Evolutionary conservation across 1,140 invertebrate genomes (phyloP), one percentile per base, ranked within the genome.

Genomic region (Zaprionus davidi): DNA sequence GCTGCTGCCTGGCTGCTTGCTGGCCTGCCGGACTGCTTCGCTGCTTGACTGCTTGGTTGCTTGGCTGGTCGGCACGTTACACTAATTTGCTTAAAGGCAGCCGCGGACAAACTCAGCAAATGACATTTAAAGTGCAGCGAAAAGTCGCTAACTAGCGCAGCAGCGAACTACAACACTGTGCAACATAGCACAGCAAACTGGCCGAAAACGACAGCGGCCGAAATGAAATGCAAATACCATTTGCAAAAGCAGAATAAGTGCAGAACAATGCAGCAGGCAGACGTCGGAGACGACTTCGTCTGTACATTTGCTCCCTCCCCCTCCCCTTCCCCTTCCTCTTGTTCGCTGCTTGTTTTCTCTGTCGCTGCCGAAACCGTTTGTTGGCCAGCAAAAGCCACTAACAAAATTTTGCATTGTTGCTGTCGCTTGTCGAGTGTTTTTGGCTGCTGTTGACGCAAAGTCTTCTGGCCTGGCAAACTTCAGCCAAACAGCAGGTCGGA

Each of bases 81-180:
- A 83, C 84, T 88, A 90, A 88, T 88, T 88, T 88, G 87, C 71
- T 88, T 88, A 88, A 88, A 88, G 81, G 75, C 84, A 73, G 78
- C 75, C 71, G 71, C 78, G 63, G 36, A 76, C 78, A 88, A 88
- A 88, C 81, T 78, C 78, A 79, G 70, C 84, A 90, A 88, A 88
- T 88, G 85, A 81, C 84, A 88, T 88, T 88, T 88, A 88, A 88
- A 88, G 84, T 90, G 84, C 81, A 88, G 85, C 78, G 84, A 88
- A 88, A 88, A 88, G 84, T 88, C 84, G 84, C 78, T 90, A 90
- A 88, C 84, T 88, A 90, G 84, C 78, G 71, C 84, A 72, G 63
- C 58, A 15, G 20, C 22, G 53, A 7, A 31, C 31, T 15, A 28
- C 53, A 22, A 51, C 49, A 53, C 22, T 53, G 49, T 15, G 22